Evolutionary conservation across 2,113 vertebrate species (phyloP).

Genomic region (Hippocampus comes): DNA sequence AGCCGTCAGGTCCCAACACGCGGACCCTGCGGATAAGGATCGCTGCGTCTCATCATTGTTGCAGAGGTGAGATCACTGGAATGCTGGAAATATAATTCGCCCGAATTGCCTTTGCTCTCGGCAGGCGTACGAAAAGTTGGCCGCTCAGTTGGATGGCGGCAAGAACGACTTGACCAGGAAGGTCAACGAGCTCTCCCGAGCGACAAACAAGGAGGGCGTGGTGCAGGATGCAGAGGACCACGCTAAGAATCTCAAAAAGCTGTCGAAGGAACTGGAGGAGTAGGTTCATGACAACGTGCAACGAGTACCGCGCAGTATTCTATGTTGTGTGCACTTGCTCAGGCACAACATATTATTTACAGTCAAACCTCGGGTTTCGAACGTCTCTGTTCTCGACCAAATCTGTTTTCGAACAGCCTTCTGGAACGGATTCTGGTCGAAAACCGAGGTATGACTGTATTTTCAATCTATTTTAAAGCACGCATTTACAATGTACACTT

Average conservation of each 20-base stretch:
- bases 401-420: no score
- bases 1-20: slow-evolving; percentile 28
- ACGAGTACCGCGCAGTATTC: neutral
- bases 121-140: slow-evolving; percentile 85
- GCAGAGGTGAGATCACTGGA: neutral
- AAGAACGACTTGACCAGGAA: slow-evolving; percentile 81
- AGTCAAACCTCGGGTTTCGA: no score
- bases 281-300: slow-evolving; percentile 51
- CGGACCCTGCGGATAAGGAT: slow-evolving; percentile 30
- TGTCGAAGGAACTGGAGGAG: slow-evolving; percentile 84
- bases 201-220: slow-evolving; percentile 72
- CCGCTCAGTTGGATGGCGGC: slow-evolving; percentile 81
- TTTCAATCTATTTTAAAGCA: no score
- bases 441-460: no score
- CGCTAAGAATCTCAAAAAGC: slow-evolving; percentile 72
- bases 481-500: no score
- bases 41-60: slow-evolving; percentile 17
- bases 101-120: slow-evolving; percentile 1
- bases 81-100: slow-evolving; percentile 5
- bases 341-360: neutral
- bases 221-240: slow-evolving; percentile 84
- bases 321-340: neutral
- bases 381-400: no score
- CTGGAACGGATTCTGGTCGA: no score
- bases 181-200: slow-evolving; percentile 75